Percentiles rank a stretch among this genome's conserved stretches.
Evolutionary conservation across 2,113 vertebrate species (phyloP).

Genomic region (Hiodon alosoides): DNA sequence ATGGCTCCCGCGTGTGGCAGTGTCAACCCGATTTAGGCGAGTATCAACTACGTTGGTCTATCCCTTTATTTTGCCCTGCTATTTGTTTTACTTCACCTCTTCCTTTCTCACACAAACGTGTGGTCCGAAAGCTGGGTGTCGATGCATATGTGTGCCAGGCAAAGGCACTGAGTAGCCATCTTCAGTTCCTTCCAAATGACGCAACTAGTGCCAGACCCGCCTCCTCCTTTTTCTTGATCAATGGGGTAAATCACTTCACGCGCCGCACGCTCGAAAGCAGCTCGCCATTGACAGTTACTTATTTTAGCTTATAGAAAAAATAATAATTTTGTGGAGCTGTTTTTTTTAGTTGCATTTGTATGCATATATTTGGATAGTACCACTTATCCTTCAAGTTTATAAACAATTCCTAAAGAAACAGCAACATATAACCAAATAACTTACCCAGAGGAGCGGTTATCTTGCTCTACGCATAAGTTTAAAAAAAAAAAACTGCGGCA

Average conservation of each 20-base stretch:
- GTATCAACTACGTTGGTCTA: neutral
- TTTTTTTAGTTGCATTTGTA: no score
- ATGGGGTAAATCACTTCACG: slow-evolving; percentile 42
- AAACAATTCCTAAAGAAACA: neutral
- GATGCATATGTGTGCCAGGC: slow-evolving; percentile 54
- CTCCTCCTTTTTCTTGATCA: slow-evolving; percentile 50
- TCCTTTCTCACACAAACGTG: slow-evolving; percentile 37
- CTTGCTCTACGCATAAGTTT: no score
- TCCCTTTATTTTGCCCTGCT: slow-evolving; percentile 1
- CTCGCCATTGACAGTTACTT: slow-evolving; percentile 31
- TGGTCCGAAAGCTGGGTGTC: slow-evolving; percentile 45
- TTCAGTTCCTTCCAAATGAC: slow-evolving; percentile 43
- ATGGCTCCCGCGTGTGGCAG: slow-evolving; percentile 51
- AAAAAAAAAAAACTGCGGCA: no score
- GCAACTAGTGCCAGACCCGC: slow-evolving; percentile 44
- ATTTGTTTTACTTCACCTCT: slow-evolving; percentile 23
- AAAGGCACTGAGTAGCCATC: slow-evolving; percentile 42
- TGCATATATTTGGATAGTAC: no score
- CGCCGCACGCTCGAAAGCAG: slow-evolving; percentile 19
- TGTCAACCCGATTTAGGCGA: slow-evolving; percentile 8
- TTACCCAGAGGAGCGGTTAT: neutral
- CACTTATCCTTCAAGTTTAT: neutral
- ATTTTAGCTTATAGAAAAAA: slow-evolving; percentile 40
- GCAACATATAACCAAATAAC: neutral
- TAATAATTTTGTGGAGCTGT: neutral